Evolutionary conservation across 53 echinoderm and acorn worm species (phyloP), one percentile per base, ranked within the genome.

Genomic region (Echinarachnius parma): DNA sequence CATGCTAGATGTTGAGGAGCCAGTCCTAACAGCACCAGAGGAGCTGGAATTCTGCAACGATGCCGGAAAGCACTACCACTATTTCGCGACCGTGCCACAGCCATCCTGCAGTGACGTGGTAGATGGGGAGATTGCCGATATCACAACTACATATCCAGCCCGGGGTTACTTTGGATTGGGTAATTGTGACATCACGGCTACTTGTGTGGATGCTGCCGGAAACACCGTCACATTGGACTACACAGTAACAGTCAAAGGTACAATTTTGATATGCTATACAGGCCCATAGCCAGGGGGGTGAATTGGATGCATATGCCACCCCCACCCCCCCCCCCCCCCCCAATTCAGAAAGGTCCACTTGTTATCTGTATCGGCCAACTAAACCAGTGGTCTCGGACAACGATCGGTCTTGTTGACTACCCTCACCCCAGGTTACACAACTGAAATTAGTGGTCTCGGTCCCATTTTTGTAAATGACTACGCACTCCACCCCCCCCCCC

Each of bases 21-120:
- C 62, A 2, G 14, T 2, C 34, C 14, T 62, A 8, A 39, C 62
- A 28, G 1, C 0, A 21, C 44, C 31, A 5, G 47, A 28, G 9
- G 48, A 66, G 16, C 48, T 31, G 16, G 24, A 27, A 48, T 66
- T 46, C 31, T 66, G 66, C 30, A 66, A 28, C 11, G 66, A 66
- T 7, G 0, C 5, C 1, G 66, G 66, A 0, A 48, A 31, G 19
- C 2, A 47, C 21, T 66, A 28, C 4, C 13, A 4, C 4, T 4
- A 14, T 49, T 14, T 49, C 4, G 9, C 50, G 18, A 9, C 10
- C 11, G 19, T 61, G 18, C 66, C 66, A 16, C 0, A 1, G 0
- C 66, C 66, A n/a, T 28, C 31, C 3, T 66, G 66, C 26, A 18
- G 0, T 3, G 66, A 66, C 30, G 19, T n/a, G 1, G 48, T 66